Evolutionary conservation across 2,113 vertebrate genomes (phyloP).

Genomic region (Petromus typicus): DNA sequence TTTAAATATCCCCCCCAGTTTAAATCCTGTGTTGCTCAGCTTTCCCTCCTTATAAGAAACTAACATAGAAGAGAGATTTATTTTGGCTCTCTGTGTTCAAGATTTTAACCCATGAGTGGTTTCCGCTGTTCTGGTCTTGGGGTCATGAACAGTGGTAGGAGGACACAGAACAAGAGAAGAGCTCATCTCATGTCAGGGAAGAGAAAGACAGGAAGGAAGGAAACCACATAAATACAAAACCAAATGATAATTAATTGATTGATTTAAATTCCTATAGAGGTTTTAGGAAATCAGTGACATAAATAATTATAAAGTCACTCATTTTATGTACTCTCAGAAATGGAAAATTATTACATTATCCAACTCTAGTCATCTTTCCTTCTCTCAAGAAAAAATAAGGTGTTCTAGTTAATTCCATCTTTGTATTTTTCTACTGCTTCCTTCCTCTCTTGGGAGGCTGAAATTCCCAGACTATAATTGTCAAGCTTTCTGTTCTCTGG

Average conservation of each 20-base stretch:
- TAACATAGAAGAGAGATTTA: not conserved
- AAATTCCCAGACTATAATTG: not conserved
- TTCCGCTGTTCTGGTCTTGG: not conserved
- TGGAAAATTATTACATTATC: not conserved
- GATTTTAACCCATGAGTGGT: not conserved
- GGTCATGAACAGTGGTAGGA: not conserved
- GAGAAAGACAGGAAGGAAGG: not conserved
- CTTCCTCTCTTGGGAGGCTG: not conserved
- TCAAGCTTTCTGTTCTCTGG: not conserved
- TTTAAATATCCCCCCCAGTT: not conserved
- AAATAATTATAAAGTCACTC: not conserved
- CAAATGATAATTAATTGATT: not conserved
- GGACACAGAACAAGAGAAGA: not conserved
- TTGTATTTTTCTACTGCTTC: not conserved
- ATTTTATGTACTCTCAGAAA: not conserved
- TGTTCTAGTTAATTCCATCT: not conserved
- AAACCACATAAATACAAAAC: constrained; percentile 22
- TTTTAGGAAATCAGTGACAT: not conserved
- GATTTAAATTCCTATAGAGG: not conserved
- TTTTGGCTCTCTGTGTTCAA: not conserved
- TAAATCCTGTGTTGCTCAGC: not conserved
- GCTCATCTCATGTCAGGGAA: not conserved
- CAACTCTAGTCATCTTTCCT: not conserved
- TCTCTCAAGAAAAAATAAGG: not conserved
- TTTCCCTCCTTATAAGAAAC: not conserved